A percentile compares a stretch with the other conserved stretches of the same genome.
Conservation (phyloP, 2,113 vertebrate genomes). For the Lepus europaeus region DNA sequence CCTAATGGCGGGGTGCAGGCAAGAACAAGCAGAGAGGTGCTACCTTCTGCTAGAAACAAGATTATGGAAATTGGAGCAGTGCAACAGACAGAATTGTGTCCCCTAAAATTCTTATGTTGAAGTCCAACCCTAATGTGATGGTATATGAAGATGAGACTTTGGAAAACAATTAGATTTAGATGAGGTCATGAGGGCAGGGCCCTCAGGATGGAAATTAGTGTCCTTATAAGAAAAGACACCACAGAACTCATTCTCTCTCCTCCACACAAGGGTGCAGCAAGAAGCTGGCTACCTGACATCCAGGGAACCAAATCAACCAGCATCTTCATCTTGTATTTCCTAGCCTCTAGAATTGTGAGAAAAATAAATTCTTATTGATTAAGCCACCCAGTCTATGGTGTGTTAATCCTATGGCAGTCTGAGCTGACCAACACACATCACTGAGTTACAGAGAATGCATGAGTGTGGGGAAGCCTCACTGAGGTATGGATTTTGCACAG, state of each 20-base stretch:
- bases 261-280: background rate
- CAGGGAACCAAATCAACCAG: background rate
- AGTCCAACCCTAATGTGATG: no score
- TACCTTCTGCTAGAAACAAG: background rate
- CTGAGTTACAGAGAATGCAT: background rate
- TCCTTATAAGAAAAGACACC: background rate
- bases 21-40: background rate
- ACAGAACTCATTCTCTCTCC: background rate
- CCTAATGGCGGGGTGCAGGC: background rate
- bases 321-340: background rate
- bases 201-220: background rate
- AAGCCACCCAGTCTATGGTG: no score
- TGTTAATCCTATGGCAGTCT: background rate
- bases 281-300: background rate
- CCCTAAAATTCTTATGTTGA: background rate
- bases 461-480: background rate
- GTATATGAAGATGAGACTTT: no score
- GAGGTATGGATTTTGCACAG: background rate
- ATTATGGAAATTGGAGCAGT: background rate
- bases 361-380: no score
- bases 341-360: background rate
- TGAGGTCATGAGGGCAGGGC: background rate
- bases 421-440: background rate
- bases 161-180: background rate
- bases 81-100: background rate